A percentile compares a stretch with the other conserved stretches of the same genome.
Evolutionary conservation across 2,113 vertebrate species (phyloP).

Genomic region (Ochotona princeps): DNA sequence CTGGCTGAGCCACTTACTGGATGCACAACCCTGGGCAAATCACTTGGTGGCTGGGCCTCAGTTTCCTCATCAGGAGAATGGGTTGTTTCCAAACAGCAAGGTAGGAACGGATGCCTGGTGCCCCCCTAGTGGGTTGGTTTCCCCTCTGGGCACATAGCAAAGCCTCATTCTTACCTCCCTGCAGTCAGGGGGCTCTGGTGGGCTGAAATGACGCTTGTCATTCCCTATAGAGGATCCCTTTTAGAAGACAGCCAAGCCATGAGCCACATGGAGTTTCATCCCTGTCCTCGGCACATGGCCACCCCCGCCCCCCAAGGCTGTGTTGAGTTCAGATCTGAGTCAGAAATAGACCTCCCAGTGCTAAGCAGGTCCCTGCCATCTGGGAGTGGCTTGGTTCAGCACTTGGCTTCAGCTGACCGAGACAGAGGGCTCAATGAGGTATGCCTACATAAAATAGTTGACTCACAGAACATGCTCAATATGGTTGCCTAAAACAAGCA

Average conservation of each 20-base stretch:
- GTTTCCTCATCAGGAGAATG: neutral
- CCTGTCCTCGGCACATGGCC: neutral
- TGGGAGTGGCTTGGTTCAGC: neutral
- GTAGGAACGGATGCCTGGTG: neutral
- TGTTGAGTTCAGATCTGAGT: neutral
- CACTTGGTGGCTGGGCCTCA: neutral
- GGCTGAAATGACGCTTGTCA: neutral
- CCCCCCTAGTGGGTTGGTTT: neutral
- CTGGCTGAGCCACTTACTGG: neutral
- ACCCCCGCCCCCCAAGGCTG: rapidly evolving
- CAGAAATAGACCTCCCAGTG: neutral
- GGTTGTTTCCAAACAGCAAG: neutral
- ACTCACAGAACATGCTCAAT: neutral
- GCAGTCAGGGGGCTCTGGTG: neutral
- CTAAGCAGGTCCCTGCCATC: neutral
- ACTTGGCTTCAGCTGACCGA: neutral
- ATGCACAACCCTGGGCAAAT: neutral
- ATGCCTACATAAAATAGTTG: neutral
- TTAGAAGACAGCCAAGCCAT: neutral
- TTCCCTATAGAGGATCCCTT: neutral
- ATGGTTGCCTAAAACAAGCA: slow-evolving; percentile 33
- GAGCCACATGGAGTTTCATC: neutral
- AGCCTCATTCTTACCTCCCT: neutral
- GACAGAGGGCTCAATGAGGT: slow-evolving; percentile 32
- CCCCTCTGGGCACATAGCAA: neutral